phyloP scores from a whole-genome alignment of 2,888 invertebrate genomes.

The Drosophila niveifrons region DNA sequence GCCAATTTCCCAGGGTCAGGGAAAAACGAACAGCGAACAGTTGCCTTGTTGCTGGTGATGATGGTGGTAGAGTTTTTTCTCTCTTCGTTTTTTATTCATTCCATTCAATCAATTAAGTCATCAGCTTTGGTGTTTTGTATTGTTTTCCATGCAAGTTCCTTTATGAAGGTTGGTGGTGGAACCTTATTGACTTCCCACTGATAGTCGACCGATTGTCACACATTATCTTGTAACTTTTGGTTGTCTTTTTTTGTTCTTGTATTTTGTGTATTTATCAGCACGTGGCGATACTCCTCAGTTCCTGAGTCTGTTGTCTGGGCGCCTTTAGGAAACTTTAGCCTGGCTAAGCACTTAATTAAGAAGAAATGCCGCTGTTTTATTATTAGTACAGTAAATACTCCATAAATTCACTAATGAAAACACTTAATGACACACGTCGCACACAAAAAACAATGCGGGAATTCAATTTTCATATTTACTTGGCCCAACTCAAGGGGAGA shows the following conservation, averaged over 20 bases:
- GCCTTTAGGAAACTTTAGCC: constrained; percentile 24
- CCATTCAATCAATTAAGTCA: constrained; percentile 83
- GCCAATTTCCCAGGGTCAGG: constrained; percentile 42
- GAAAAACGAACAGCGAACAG: constrained; percentile 10
- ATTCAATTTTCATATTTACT: constrained; percentile 63
- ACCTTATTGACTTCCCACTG: constrained; percentile 70
- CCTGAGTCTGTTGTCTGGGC: constrained; percentile 6
- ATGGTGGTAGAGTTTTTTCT: constrained; percentile 44
- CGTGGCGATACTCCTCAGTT: constrained; percentile 43
- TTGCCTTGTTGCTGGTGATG: constrained; percentile 17
- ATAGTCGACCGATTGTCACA: constrained; percentile 71
- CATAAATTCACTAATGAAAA: constrained; percentile 76
- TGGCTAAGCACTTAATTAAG: constrained; percentile 77
- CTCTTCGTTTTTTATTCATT: constrained; percentile 79
- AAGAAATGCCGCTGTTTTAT: constrained; percentile 77
- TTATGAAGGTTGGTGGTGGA: constrained; percentile 39
- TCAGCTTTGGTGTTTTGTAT: constrained; percentile 71
- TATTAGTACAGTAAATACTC: constrained; percentile 73
- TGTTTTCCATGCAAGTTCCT: constrained; percentile 40
- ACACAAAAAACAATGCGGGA: constrained; percentile 77
- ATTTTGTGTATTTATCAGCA: constrained; percentile 30
- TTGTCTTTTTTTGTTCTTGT: constrained; percentile 13
- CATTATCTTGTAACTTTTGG: constrained; percentile 63
- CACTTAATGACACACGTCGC: constrained; percentile 77
- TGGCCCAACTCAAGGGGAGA: constrained; percentile 35